Evolutionary conservation across 2,888 invertebrate genomes (phyloP), one percentile per base, ranked within the genome.

Genomic region (Dexiosoma caninum): DNA sequence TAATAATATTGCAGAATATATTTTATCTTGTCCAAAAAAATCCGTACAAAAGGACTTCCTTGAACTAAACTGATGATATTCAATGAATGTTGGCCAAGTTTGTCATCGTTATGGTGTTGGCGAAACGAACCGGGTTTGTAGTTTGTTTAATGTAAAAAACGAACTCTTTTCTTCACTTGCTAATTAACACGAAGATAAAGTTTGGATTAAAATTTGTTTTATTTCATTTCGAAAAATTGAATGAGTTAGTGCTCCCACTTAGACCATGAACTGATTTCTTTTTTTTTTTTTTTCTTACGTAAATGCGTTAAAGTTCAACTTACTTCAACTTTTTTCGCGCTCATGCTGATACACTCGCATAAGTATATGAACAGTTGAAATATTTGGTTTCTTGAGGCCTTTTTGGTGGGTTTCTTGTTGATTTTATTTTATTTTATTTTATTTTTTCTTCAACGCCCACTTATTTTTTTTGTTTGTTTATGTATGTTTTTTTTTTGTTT

Each of bases 391-490:
- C 16, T 70, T 70, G n/a, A 16, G 12, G 32, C 3, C 55, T 71
- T 51, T 19, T 71, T 60, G 12, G 51, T 51, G 51, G 51, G 40
- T 67, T 75, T 57, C 49, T 67, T 60, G 23, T 60, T 32, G 60
- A 35, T 42, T 27, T 9, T 37, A 0, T n/a, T 57, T 30, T 32
- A n/a, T n/a, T 14, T 35, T 37, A n/a, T 51, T 42, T 37, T 60
- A 23, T 21, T 1, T 12, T 27, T 74, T 59, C 23, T 64, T 42
- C 30, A 78, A 84, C 83, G 84, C 84, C 83, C 83, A 83, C 83
- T 82, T 72, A 69, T 69, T 42, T 70, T 66, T 51, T 64, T 30
- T 74, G 57, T 55, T 40, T 67, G 46, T 75, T 27, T 53, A 37
- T 55, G 0, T 60, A 32, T 42, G 40, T 49, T 19, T 64, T 49